Conservation (phyloP, 1,140 invertebrate genomes). For the Bemisia tabaci region DNA sequence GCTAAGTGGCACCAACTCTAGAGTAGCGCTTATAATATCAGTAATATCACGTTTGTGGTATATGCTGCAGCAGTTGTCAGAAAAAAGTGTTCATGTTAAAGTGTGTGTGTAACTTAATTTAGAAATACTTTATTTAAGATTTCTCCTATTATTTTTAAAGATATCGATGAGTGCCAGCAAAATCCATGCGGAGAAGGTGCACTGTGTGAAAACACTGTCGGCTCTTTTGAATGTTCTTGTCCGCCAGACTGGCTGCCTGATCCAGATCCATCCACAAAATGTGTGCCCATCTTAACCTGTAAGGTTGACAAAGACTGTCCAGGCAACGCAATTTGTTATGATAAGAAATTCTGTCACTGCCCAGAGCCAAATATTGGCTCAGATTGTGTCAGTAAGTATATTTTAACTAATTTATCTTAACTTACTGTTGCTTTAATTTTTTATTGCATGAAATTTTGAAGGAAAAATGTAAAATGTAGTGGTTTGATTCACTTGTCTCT, state of each 20-base stretch:
- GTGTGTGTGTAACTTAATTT: too few species aligned
- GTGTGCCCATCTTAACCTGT: conserved; percentile 66
- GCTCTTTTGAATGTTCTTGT: conserved; percentile 64
- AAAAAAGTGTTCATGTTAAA: too few species aligned
- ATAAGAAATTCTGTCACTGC: conserved; percentile 61
- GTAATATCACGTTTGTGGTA: too few species aligned
- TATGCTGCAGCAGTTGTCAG: too few species aligned
- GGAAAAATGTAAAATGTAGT: too few species aligned
- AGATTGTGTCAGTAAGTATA: conserved; percentile 73
- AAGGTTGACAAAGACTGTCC: conserved; percentile 61
- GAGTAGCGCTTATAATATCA: too few species aligned
- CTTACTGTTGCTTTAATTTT: too few species aligned
- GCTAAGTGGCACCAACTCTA: too few species aligned
- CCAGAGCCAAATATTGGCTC: conserved; percentile 81
- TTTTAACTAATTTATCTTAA: too few species aligned
- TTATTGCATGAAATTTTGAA: too few species aligned
- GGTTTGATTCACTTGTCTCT: too few species aligned
- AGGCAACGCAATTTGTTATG: conserved; percentile 75
- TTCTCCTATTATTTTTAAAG: conserved; percentile 27
- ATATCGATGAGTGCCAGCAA: conserved; percentile 68
- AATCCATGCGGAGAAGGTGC: conserved; percentile 62
- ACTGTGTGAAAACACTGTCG: conserved; percentile 60
- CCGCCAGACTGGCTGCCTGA: conserved; percentile 65
- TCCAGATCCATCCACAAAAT: conserved; percentile 62
- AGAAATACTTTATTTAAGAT: too few species aligned